Percentiles rank a stretch among this genome's conserved stretches.
Conservation (phyloP, 1,140 invertebrate species). For the Papilio machaon region DNA sequence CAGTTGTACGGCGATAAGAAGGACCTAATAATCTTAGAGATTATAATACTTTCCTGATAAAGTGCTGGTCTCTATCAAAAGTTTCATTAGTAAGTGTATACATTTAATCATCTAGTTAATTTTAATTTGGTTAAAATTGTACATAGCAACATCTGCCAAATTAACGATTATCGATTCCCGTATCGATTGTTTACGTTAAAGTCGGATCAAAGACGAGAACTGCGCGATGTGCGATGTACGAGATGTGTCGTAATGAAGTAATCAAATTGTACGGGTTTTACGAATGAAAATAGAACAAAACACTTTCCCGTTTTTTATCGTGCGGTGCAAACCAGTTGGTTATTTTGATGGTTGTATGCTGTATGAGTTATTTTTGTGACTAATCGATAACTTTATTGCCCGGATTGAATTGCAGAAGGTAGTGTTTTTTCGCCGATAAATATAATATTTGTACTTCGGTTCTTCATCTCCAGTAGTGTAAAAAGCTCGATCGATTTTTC, state of each 20-base stretch:
- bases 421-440: too few species aligned
- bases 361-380: background rate
- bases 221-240: background rate
- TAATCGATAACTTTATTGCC: background rate
- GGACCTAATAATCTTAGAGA: background rate
- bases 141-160: conserved; percentile 13
- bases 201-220: conserved; percentile 24
- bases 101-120: background rate
- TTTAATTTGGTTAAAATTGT: background rate
- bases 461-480: too few species aligned
- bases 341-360: background rate
- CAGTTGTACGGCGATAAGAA: background rate
- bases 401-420: background rate
- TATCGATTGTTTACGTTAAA: conserved; percentile 21
- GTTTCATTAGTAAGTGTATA: background rate
- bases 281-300: conserved; percentile 16
- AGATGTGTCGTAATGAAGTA: conserved; percentile 23
- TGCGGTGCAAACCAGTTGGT: background rate
- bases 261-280: conserved; percentile 2
- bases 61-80: background rate
- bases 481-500: too few species aligned
- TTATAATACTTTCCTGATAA: background rate
- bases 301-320: conserved; percentile 4
- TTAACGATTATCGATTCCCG: conserved; percentile 21
- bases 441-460: too few species aligned